phyloP scores from a whole-genome alignment of 2,797 vertebrate genomes.

The Oryzias dopingdopingensis region DNA sequence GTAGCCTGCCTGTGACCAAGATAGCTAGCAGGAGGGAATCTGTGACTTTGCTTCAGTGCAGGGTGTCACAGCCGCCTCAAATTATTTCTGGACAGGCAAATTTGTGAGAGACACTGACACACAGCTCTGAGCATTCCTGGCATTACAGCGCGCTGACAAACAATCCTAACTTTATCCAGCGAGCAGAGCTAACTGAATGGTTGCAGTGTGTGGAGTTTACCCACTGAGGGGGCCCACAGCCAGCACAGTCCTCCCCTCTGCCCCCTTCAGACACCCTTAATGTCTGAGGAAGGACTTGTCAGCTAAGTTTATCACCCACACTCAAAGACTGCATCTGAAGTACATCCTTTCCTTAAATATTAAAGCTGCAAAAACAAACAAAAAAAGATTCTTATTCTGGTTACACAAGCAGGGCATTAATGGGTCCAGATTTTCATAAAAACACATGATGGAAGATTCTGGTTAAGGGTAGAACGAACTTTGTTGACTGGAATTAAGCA shows the following conservation, averaged over 20 bases:
- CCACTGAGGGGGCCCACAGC: constrained; percentile 54
- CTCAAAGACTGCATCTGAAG: no score
- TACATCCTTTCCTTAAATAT: no score
- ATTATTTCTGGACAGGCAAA: constrained; percentile 46
- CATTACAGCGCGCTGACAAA: constrained; percentile 80
- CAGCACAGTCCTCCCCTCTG: constrained; percentile 49
- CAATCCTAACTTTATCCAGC: constrained; percentile 84
- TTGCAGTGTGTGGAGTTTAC: constrained; percentile 79
- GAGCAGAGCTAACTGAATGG: constrained; percentile 75
- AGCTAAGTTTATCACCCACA: constrained; percentile 20
- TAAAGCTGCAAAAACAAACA: no score
- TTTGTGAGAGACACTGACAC: constrained; percentile 56
- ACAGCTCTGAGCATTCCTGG: constrained; percentile 76
- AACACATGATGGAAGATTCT: constrained; percentile 24
- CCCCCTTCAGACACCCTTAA: constrained; percentile 49
- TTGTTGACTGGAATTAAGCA: constrained; percentile 55
- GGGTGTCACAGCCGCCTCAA: constrained; percentile 37
- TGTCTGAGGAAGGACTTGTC: constrained; percentile 38
- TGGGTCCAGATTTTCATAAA: constrained; percentile 6
- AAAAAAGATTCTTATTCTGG: no score
- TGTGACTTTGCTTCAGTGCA: constrained; percentile 55
- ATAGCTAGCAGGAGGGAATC: constrained; percentile 26
- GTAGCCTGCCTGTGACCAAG: constrained; percentile 5
- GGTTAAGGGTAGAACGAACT: constrained; percentile 43
- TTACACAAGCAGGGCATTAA: no score